Evolutionary conservation across 2,113 vertebrate species (phyloP).

Genomic region (Patagioenas fasciata): DNA sequence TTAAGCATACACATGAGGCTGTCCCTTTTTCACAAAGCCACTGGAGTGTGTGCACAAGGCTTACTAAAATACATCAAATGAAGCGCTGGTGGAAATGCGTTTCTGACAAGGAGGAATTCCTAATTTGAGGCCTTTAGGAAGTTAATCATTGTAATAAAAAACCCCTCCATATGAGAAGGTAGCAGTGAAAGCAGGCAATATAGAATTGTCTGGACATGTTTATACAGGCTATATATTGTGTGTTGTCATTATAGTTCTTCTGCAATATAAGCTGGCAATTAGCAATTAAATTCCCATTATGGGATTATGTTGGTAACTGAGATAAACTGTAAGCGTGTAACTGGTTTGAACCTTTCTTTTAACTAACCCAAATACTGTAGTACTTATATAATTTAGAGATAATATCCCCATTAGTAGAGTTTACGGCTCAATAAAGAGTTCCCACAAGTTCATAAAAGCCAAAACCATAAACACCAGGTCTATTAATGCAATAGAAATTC

Average conservation of each 20-base stretch:
- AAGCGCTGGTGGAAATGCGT: not conserved
- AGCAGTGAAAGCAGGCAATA: conserved; percentile 30
- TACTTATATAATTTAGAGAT: conserved; percentile 78
- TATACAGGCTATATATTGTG: conserved; percentile 34
- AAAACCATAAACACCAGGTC: conserved; percentile 72
- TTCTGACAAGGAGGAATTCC: not conserved
- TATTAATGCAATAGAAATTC: conserved; percentile 75
- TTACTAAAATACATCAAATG: not conserved
- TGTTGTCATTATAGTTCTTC: conserved; percentile 34
- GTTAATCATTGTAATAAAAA: conserved; percentile 8
- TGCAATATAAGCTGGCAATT: conserved; percentile 64
- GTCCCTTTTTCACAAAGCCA: not conserved
- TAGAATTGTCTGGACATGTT: conserved; percentile 24
- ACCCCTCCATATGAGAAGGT: not conserved
- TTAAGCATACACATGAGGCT: not conserved
- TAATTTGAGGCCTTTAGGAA: conserved; percentile 3
- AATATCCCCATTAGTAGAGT: conserved; percentile 80
- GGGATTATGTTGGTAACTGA: conserved; percentile 72
- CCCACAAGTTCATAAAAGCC: conserved; percentile 79
- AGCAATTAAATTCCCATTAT: conserved; percentile 77
- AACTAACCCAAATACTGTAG: conserved; percentile 65
- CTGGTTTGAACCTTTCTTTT: conserved; percentile 73
- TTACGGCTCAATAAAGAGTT: conserved; percentile 81
- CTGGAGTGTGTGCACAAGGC: not conserved
- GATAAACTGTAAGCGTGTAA: conserved; percentile 66